Conservation (phyloP, 2,888 invertebrate species). For the Stenodema calcarata region DNA sequence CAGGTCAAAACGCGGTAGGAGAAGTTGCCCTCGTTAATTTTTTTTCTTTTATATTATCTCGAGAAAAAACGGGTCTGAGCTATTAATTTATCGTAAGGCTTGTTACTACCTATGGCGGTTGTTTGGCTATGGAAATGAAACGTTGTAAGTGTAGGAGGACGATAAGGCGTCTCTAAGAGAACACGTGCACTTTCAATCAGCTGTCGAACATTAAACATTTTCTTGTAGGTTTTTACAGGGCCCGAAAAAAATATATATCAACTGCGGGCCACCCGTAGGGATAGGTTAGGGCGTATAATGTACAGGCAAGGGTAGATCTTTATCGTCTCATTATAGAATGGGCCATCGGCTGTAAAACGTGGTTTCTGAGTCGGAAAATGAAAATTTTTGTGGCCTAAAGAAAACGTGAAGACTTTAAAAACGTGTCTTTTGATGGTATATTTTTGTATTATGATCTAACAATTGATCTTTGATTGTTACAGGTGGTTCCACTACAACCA, state of each 20-base stretch:
- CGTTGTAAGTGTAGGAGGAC: not conserved
- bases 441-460: conserved; percentile 6
- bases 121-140: not conserved
- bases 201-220: conserved; percentile 20
- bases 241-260: not conserved
- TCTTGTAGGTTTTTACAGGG: not conserved
- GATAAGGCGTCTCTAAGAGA: not conserved
- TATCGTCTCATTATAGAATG: too few relatives aligned
- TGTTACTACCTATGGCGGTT: not conserved
- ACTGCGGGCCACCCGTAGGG: not conserved
- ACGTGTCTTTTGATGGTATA: too few relatives aligned
- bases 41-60: not conserved
- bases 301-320: too few relatives aligned
- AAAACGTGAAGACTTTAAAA: not conserved
- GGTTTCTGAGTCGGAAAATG: not conserved
- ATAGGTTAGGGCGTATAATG: too few relatives aligned
- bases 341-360: too few relatives aligned
- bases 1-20: not conserved
- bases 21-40: too few relatives aligned
- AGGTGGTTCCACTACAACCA: conserved; percentile 74
- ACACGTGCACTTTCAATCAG: conserved; percentile 25
- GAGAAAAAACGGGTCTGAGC: not conserved
- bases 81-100: not conserved
- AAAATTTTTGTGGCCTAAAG: not conserved
- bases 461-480: conserved; percentile 61